phyloP scores from a whole-genome alignment of 2,797 vertebrate species.

The Parambassis ranga region DNA sequence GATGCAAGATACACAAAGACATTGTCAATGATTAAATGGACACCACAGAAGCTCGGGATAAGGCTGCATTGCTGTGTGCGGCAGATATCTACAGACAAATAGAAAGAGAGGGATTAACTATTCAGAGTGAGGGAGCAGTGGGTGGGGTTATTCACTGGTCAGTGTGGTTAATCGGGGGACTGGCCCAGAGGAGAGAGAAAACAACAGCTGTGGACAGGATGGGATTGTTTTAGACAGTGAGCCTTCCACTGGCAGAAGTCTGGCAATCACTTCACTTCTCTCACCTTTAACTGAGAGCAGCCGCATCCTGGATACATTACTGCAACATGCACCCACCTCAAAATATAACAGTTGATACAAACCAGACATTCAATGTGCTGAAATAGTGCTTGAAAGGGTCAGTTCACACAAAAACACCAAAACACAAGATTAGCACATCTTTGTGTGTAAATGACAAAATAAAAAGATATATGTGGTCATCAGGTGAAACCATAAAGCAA shows the following conservation, averaged over 20 bases:
- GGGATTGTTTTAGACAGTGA: slow-evolving; percentile 54
- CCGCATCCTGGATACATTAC: slow-evolving; percentile 35
- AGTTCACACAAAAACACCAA: neutral
- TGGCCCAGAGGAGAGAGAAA: slow-evolving; percentile 40
- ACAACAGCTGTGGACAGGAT: slow-evolving; percentile 73
- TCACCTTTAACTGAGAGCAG: slow-evolving; percentile 53
- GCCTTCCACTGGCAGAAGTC: slow-evolving; percentile 50
- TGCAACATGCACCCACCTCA: slow-evolving; percentile 7
- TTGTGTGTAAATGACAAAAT: too few species aligned
- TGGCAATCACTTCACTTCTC: slow-evolving; percentile 58
- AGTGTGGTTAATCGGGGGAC: slow-evolving; percentile 20
- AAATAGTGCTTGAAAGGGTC: neutral
- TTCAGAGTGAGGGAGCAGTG: slow-evolving; percentile 31
- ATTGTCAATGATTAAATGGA: slow-evolving; percentile 69
- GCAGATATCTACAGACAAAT: slow-evolving; percentile 63
- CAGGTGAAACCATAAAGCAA: too few species aligned
- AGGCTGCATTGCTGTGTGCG: slow-evolving; percentile 54
- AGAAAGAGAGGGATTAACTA: slow-evolving; percentile 62
- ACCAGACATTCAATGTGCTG: neutral
- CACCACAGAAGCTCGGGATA: slow-evolving; percentile 55
- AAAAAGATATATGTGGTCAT: too few species aligned
- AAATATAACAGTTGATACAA: neutral
- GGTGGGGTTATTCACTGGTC: slow-evolving; percentile 28
- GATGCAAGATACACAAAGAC: slow-evolving; percentile 66
- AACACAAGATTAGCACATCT: neutral